phyloP scores from a whole-genome alignment of 1,140 invertebrate genomes.

The Pogonus chalceus region DNA sequence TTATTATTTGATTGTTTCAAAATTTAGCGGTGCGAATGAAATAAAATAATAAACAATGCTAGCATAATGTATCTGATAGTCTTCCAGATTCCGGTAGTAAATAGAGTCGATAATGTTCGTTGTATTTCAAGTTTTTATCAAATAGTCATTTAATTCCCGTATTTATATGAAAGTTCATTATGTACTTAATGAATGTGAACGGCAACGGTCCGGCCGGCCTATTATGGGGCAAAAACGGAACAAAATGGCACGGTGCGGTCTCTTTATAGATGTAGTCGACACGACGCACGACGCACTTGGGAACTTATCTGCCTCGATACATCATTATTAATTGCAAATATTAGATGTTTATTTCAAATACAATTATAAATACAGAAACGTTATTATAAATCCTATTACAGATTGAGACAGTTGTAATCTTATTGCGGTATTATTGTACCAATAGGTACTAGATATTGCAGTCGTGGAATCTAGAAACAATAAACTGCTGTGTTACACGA shows the following conservation, averaged over 20 bases:
- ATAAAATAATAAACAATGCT: no score
- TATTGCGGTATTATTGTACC: no score
- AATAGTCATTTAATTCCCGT: constrained; percentile 1
- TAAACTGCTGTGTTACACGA: no score
- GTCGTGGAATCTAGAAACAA: no score
- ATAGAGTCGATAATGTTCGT: background rate
- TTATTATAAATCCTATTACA: background rate
- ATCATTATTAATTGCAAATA: constrained; percentile 6
- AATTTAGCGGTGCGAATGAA: no score
- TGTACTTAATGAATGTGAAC: constrained; percentile 2
- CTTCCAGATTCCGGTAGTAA: background rate
- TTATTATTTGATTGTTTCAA: no score
- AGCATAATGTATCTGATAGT: background rate
- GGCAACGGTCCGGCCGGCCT: no score
- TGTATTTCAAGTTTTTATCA: background rate
- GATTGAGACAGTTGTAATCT: no score
- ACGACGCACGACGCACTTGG: background rate
- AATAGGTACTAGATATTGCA: no score
- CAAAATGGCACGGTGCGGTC: background rate
- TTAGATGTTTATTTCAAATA: background rate
- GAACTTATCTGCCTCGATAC: background rate
- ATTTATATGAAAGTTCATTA: constrained; percentile 5
- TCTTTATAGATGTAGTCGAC: background rate
- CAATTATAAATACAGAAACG: background rate
- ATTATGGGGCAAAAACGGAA: background rate